Base-by-base conservation (phyloP, 2,888 invertebrate genomes). In the Trichacis sp. region DNA sequence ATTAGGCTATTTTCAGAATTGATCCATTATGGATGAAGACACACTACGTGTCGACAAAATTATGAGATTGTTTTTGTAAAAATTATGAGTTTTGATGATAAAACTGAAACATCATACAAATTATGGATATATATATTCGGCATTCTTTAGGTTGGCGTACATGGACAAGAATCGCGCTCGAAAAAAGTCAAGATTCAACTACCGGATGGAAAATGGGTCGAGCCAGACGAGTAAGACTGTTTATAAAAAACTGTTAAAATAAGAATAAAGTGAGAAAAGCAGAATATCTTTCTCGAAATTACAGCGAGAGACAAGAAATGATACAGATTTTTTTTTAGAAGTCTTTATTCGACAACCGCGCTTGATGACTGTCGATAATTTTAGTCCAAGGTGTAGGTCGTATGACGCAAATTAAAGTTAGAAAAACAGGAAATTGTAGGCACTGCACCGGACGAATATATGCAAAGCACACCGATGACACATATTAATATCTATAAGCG, bases 331-430 rank as follows among this genome's bases (percentile, higher is more conserved):
- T 24, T 24, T 24, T 24, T 8, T 3, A 24, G 30, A 29, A 42
- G 49, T 48, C 52, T 51, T 55, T 75, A 72, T 62, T 60, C 77
- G 78, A 79, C 77, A 79, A 72, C 72, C 72, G 63, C 64, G 73
- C 68, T 72, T 24, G 71, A 72, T 69, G 70, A 64, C 69, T 73
- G 76, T 77, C 71, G 72, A 67, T 78, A 77, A 80, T 78, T 80
- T 79, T 78, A 77, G 80, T 77, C 68, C 74, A 73, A 79, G 71
- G 78, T 78, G 78, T 79, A 81, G 80, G 78, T 78, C 74, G 76
- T 62, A 58, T 78, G 78, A 80, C 81, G 81, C 67, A 77, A 76
- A 65, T 61, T 63, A 59, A 61, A 64, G 58, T 46, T 53, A 50
- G 69, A 60, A 70, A 72, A 78, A 78, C 77, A 75, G 79, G 76